Conservation (phyloP, 2,888 invertebrate species). For the Oxycera nigricornis region DNA sequence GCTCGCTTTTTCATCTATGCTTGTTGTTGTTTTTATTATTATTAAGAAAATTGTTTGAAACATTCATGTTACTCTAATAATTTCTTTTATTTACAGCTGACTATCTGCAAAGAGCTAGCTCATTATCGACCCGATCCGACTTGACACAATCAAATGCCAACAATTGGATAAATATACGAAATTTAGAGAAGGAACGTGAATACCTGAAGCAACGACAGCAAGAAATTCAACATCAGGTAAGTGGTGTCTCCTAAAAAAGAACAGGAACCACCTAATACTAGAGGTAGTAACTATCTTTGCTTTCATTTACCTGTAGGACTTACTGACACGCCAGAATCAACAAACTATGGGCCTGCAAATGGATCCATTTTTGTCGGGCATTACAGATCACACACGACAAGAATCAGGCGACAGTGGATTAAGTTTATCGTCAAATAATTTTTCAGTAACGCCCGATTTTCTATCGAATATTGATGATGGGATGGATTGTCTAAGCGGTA, state of each 20-base stretch:
- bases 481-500: constrained; percentile 84
- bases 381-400: constrained; percentile 89
- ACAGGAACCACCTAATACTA: too few species aligned
- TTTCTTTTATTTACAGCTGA: constrained; percentile 51
- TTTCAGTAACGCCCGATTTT: constrained; percentile 92
- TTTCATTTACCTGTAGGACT: constrained; percentile 46
- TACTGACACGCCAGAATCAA: constrained; percentile 49
- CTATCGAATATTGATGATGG: constrained; percentile 89
- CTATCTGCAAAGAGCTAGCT: constrained; percentile 61
- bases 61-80: background rate
- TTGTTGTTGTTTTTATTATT: background rate
- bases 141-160: constrained; percentile 45
- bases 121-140: constrained; percentile 48
- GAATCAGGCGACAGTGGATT: constrained; percentile 95
- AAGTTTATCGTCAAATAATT: constrained; percentile 84
- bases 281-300: too few species aligned
- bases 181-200: constrained; percentile 87
- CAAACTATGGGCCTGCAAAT: constrained; percentile 53
- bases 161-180: constrained; percentile 63
- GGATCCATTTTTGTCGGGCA: constrained; percentile 82
- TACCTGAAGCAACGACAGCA: constrained; percentile 87
- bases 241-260: too few species aligned
- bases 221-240: constrained; percentile 86
- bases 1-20: background rate
- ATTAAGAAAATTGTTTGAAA: background rate